Base-by-base conservation (phyloP, 2,888 invertebrate species). In the Hoplodrina ambigua region DNA sequence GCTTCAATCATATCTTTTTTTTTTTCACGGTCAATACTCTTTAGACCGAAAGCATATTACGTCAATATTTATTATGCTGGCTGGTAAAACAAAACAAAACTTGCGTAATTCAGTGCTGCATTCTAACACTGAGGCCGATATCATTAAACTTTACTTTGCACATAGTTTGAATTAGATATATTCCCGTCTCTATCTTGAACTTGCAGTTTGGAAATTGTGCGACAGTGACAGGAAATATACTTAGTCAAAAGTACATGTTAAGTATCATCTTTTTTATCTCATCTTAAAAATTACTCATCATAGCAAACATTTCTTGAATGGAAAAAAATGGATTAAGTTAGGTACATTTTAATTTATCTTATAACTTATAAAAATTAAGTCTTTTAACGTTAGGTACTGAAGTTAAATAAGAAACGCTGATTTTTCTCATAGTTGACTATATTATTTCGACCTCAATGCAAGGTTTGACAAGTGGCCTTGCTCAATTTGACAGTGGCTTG, bases 1-100 rank as follows among this genome's bases (percentile, higher is more conserved):
- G 85, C 86, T 77, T 64, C 69, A 77, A 82, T 84, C 83, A 82
- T 81, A 69, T 66, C 33, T 80, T 46, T 46, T 46, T 37, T n/a
- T 83, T 85, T 87, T 87, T 87, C 83, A 85, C 85, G 86, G 85
- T 85, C 85, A 79, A 78, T 72, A 84, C 80, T 62, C 78, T 69
- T 57, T 71, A 57, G 54, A 59, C 54, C 46, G 61, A 72, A 77
- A 69, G 56, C 46, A 46, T 17, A 69, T 66, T 80, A 78, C 81
- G 66, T 69, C 74, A 81, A 81, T 74, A 81, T 71, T 41, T 69
- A 41, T 64, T 66, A 53, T 60, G 44, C 56, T 69, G 44, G 57
- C 56, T 25, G 20, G 44, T 41, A 64, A 72, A 61, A 69, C 56
- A 33, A 58, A 19, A 54, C 4, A 44, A 1, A 46, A 17, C 17